A percentile compares a stretch with the other conserved stretches of the same genome.
Conservation (phyloP, 2,888 invertebrate genomes). For the Alloplasta piceator region DNA sequence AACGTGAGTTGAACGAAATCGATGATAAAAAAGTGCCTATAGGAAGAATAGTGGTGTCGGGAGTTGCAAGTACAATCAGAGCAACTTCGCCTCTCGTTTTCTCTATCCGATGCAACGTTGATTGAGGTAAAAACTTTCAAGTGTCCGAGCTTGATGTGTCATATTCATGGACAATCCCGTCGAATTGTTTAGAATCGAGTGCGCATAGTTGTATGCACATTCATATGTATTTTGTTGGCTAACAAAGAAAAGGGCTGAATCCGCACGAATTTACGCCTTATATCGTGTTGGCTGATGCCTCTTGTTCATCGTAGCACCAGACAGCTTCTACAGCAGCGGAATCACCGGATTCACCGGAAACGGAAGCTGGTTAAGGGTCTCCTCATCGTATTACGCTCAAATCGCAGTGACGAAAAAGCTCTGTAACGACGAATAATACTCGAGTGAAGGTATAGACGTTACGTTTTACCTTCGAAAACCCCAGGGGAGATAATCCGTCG, state of each 20-base stretch:
- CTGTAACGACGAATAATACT: conserved; percentile 39
- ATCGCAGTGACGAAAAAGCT: conserved; percentile 51
- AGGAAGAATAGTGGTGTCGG: too few species aligned
- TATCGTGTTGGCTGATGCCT: not conserved
- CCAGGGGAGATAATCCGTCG: conserved; percentile 55
- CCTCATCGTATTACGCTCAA: conserved; percentile 34
- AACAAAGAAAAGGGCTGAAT: not conserved
- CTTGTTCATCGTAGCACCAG: too few species aligned
- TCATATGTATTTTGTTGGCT: not conserved
- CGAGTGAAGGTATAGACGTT: conserved; percentile 22
- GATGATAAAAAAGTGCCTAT: too few species aligned
- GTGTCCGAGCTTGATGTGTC: conserved; percentile 13
- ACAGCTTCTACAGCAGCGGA: too few species aligned
- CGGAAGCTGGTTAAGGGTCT: conserved; percentile 37
- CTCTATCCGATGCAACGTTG: too few species aligned
- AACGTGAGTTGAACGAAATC: too few species aligned
- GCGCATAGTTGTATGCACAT: conserved; percentile 4
- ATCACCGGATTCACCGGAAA: not conserved
- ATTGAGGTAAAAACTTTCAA: not conserved
- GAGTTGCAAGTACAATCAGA: too few species aligned
- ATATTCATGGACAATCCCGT: conserved; percentile 40
- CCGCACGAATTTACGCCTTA: not conserved
- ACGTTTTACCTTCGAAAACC: conserved; percentile 35
- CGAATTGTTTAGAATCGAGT: conserved; percentile 25
- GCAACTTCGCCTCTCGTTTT: too few species aligned